Base-by-base conservation (phyloP, 2,888 invertebrate genomes). In the Dasysyrphus albostriatus region DNA sequence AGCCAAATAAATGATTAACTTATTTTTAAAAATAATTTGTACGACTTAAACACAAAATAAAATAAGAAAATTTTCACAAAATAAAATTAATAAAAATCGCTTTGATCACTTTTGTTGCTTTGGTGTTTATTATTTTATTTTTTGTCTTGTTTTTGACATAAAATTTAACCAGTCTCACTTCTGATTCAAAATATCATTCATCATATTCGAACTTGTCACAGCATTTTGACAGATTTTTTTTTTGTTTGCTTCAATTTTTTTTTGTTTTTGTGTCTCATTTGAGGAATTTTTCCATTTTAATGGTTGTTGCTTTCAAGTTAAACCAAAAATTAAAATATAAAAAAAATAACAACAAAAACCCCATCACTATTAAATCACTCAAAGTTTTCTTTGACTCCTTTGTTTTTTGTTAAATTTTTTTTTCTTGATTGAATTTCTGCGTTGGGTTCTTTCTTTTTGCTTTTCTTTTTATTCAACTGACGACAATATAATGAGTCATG, bases 1-100 rank as follows among this genome's bases (percentile, higher is more conserved):
- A 32, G 10, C 7, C 5, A 24, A 93, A 97, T 89, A 96, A 96
- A 93, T 96, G n/a, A n/a, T n/a, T n/a, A n/a, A n/a, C n/a, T n/a
- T n/a, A n/a, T n/a, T n/a, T n/a, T n/a, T n/a, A n/a, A n/a, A n/a
- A n/a, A n/a, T n/a, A n/a, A n/a, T n/a, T n/a, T n/a, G n/a, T n/a
- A n/a, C n/a, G n/a, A n/a, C n/a, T n/a, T 39, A 47, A 58, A 72
- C 19, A 63, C 19, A 73, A 81, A 72, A 61, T 72, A 61, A 24
- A 24, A 73, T 56, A 81, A 85, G 42, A 72, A 76, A 83, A 81
- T 59, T 77, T 32, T 82, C 12, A 67, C 72, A 76, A 77, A 61
- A 76, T 63, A 56, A 77, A 69, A 44, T 24, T 6, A 24, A 37
- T 58, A 34, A 29, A 47, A 47, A 12, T 42, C 19, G 24, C 37